These are phyloP conservation scores for Crotalus viridis DNA, from an alignment of 2,113 vertebrate species.

Conservation along the genomic window DNA sequence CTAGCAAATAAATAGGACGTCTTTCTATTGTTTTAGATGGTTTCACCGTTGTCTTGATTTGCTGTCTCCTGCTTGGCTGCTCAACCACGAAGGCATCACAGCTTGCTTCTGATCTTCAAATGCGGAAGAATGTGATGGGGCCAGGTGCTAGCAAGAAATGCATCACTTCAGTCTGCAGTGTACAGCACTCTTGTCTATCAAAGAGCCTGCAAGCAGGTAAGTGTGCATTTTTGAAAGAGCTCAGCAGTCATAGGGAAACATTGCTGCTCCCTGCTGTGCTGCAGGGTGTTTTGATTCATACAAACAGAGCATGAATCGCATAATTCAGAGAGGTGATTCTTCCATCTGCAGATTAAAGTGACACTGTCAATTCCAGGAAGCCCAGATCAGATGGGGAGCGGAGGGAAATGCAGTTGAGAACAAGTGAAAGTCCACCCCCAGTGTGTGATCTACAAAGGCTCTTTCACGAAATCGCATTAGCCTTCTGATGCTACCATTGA, in stretches of 20 bases:
- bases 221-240: neutral
- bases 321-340: neutral
- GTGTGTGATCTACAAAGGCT: neutral
- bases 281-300: neutral
- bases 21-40: neutral
- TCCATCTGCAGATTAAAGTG: neutral
- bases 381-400: neutral
- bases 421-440: neutral
- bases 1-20: neutral
- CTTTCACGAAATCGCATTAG: neutral
- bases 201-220: neutral
- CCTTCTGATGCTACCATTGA: neutral
- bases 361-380: neutral
- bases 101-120: neutral
- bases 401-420: neutral
- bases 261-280: neutral
- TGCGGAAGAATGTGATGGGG: neutral
- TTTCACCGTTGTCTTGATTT: neutral
- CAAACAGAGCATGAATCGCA: neutral
- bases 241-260: neutral
- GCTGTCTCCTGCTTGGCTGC: neutral
- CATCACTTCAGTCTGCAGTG: neutral
- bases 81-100: neutral
- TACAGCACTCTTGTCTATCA: neutral
- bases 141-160: neutral